phyloP scores from a whole-genome alignment of 2,797 vertebrate genomes.

The Brachyrhaphis roseni region DNA sequence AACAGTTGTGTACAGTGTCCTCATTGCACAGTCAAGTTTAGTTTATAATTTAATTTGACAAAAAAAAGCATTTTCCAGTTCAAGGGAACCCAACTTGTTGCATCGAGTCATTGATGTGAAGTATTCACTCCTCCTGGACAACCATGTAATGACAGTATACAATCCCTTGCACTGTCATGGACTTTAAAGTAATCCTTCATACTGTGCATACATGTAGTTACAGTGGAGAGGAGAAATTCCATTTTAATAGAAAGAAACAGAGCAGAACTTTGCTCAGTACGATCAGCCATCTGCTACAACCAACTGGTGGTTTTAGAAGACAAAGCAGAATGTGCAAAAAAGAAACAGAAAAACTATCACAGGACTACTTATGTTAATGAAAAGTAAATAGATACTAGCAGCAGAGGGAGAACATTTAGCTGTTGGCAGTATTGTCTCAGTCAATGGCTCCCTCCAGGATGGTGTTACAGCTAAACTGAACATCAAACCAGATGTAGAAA shows the following conservation, averaged over 20 bases:
- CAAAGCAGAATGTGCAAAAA: neutral
- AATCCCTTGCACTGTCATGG: neutral
- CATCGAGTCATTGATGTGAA: neutral
- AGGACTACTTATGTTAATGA: no score
- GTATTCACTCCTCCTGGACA: neutral
- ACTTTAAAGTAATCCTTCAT: neutral
- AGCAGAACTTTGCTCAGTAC: neutral
- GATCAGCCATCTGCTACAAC: neutral
- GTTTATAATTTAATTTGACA: neutral
- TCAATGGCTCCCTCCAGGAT: neutral
- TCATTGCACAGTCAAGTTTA: neutral
- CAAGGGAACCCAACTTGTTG: neutral
- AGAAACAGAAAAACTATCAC: neutral
- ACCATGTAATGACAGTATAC: neutral
- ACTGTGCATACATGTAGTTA: neutral
- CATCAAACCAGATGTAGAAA: neutral
- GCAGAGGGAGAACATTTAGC: no score
- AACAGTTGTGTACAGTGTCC: neutral
- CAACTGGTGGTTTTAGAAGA: neutral
- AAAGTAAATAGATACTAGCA: no score
- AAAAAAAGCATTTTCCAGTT: neutral
- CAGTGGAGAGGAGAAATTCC: neutral
- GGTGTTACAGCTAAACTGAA: neutral
- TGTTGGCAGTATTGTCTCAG: no score
- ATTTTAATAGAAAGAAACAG: neutral